phyloP scores from a whole-genome alignment of 2,888 invertebrate genomes.

The Agrochola circellaris region DNA sequence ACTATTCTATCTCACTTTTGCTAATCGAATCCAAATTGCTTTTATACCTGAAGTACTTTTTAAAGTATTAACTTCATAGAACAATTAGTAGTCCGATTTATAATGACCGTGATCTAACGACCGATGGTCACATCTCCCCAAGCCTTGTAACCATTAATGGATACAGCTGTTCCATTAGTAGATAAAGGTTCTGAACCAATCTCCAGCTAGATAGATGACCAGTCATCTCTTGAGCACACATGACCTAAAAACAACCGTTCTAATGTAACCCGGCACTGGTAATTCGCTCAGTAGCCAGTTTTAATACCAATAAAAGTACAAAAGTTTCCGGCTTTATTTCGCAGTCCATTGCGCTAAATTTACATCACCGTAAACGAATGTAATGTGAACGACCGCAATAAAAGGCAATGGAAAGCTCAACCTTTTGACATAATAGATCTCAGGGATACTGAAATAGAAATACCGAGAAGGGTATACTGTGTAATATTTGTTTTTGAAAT shows the following conservation, averaged over 20 bases:
- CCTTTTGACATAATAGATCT: slow-evolving; percentile 53
- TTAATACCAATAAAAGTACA: slow-evolving; percentile 59
- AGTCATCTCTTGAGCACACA: slow-evolving; percentile 62
- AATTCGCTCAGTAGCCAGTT: slow-evolving; percentile 42
- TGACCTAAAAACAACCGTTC: slow-evolving; percentile 41
- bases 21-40: slow-evolving; percentile 42
- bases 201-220: slow-evolving; percentile 65
- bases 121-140: slow-evolving; percentile 42
- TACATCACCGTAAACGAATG: slow-evolving; percentile 65
- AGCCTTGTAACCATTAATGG: slow-evolving; percentile 65
- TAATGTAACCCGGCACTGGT: slow-evolving; percentile 41
- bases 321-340: slow-evolving; percentile 63
- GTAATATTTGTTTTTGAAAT: slow-evolving; percentile 45
- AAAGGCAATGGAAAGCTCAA: slow-evolving; percentile 64
- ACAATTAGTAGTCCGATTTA: slow-evolving; percentile 11
- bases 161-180: slow-evolving; percentile 69
- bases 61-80: slow-evolving; percentile 32
- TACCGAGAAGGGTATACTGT: slow-evolving; percentile 16
- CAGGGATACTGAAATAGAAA: slow-evolving; percentile 35
- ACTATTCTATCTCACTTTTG: slow-evolving; percentile 32
- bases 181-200: slow-evolving; percentile 65
- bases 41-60: slow-evolving; percentile 27
- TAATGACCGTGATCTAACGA: slow-evolving; percentile 48
- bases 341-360: slow-evolving; percentile 66
- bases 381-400: slow-evolving; percentile 63